Conservation (phyloP, 1,140 invertebrate genomes). For the Ips nitidus region DNA sequence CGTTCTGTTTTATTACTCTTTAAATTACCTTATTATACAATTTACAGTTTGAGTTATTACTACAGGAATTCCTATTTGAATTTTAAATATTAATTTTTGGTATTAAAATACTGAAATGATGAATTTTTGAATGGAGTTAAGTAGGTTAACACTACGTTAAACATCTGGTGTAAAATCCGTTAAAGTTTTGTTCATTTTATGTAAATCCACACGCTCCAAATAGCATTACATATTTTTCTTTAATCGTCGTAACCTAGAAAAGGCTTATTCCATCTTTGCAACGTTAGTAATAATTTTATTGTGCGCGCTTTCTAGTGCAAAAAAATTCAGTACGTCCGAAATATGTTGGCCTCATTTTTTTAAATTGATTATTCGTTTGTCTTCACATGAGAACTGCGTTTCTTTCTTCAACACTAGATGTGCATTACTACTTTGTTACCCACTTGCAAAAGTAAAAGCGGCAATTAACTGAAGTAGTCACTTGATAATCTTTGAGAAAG, state of each 20-base stretch:
- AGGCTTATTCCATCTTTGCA: neutral
- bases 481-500: slow-evolving; percentile 2
- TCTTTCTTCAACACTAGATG: no score
- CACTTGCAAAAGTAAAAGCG: neutral
- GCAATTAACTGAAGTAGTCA: neutral
- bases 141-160: neutral
- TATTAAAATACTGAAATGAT: no score
- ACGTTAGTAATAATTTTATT: neutral
- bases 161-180: neutral
- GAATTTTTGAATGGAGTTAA: no score
- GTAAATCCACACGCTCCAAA: slow-evolving; percentile 21
- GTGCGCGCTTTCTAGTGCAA: slow-evolving; percentile 2
- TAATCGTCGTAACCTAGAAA: slow-evolving; percentile 13
- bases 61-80: no score
- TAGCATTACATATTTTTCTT: neutral
- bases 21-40: no score
- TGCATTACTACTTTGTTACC: no score
- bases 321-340: neutral
- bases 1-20: no score
- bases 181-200: slow-evolving; percentile 15
- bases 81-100: no score
- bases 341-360: neutral
- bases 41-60: no score
- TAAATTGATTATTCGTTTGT: neutral
- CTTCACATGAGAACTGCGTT: neutral